Evolutionary conservation across 2,888 invertebrate species (phyloP), one percentile per base, ranked within the genome.

Genomic region (Euplexia lucipara): DNA sequence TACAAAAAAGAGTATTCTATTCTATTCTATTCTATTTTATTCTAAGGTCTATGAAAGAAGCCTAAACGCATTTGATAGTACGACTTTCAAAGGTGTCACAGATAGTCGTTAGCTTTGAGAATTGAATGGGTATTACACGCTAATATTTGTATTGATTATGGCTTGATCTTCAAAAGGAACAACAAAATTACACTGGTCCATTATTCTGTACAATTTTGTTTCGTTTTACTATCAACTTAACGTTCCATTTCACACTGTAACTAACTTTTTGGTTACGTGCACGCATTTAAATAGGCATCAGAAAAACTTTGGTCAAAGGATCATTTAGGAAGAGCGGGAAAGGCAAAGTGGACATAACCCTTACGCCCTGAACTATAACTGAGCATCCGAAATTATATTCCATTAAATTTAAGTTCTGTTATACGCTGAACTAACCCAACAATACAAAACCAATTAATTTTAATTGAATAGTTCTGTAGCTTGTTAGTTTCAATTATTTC

Each of bases 281-380:
- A 71, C 71, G 65, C 71, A 65, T 65, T 37, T 34, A 47, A 70
- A 47, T 60, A 60, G 45, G 18, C n/a, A 16, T 34, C 26, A 7
- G 37, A 65, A 67, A 62, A 67, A 72, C 48, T 63, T 67, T 49
- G 0, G 14, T 39, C 48, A 72, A 82, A 82, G 75, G 85, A 37
- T 42, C 34, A n/a, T 52, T 41, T 16, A 48, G 88, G 85, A 87
- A 88, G 71, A 71, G 81, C 81, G 48, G 86, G 85, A 86, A 87
- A 73, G 70, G 80, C 81, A 74, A 69, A 70, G 53, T 66, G 20
- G 32, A 49, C 41, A 52, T 53, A 37, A 69, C 52, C 51, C 47
- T 47, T 69, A 53, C 12, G 41, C 37, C 26, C 32, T 35, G 16
- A 69, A 75, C 44, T 60, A 53, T 16, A 73, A 66, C n/a, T 42